phyloP scores from a whole-genome alignment of 1,140 invertebrate genomes.

The Diprion similis region DNA sequence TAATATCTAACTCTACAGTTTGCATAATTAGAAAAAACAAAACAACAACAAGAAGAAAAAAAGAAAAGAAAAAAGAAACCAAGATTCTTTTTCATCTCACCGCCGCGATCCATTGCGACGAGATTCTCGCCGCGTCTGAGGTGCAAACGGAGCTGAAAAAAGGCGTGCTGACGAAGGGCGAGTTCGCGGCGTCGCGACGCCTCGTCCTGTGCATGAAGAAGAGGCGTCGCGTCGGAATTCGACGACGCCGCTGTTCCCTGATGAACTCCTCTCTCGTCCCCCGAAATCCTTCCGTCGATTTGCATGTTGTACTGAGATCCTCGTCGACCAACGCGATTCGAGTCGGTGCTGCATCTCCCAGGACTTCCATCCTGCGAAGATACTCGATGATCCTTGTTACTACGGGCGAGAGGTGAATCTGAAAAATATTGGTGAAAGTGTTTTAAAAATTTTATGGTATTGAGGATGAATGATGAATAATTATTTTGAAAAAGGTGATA shows the following conservation, averaged over 20 bases:
- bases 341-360: constrained; percentile 40
- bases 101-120: constrained; percentile 93
- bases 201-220: constrained; percentile 65
- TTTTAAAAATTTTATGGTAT: neutral
- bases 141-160: constrained; percentile 89
- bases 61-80: neutral
- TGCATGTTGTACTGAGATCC: constrained; percentile 31
- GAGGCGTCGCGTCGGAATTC: constrained; percentile 43
- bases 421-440: constrained; percentile 4
- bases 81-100: constrained; percentile 62
- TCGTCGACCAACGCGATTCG: constrained; percentile 32
- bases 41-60: neutral
- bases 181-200: constrained; percentile 70
- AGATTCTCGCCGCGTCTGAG: constrained; percentile 87
- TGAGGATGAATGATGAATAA: neutral
- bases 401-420: constrained; percentile 47
- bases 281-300: constrained; percentile 39
- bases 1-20: no score
- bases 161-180: constrained; percentile 81
- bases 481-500: neutral
- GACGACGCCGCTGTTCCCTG: constrained; percentile 22
- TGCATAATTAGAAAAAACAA: no score
- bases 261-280: constrained; percentile 4
- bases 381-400: constrained; percentile 34
- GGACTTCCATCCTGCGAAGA: constrained; percentile 40